A percentile compares a stretch with the other conserved stretches of the same genome.
phyloP scores from a whole-genome alignment of 37 sponge, comb jelly and placozoan species.

The Amphimedon queenslandica region DNA sequence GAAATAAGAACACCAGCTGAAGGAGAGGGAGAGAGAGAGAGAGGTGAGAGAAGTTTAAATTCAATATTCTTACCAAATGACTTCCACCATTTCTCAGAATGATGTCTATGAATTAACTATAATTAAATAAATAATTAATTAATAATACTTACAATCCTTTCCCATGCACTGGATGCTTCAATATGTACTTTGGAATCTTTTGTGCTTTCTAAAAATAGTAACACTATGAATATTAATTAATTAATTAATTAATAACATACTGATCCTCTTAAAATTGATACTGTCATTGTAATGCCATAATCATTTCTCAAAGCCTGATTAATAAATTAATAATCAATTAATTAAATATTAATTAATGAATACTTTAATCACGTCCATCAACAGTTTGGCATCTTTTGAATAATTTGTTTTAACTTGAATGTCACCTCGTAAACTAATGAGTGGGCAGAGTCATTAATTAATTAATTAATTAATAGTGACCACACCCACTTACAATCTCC shows the following conservation, averaged over 20 bases:
- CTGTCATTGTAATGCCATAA: constrained; percentile 14
- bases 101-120: constrained; percentile 1
- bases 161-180: background rate
- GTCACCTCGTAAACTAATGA: too few species aligned
- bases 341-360: too few species aligned
- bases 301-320: background rate
- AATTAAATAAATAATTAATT: background rate
- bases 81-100: constrained; percentile 42
- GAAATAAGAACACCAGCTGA: background rate
- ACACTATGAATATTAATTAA: background rate
- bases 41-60: background rate
- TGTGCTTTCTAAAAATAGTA: constrained; percentile 12
- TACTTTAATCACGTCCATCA: constrained; percentile 17
- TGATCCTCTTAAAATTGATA: constrained; percentile 35
- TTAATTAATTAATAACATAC: constrained; percentile 2
- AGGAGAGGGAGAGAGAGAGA: background rate
- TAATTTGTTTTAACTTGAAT: constrained; percentile 4
- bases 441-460: background rate
- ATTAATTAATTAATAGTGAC: background rate
- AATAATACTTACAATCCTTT: constrained; percentile 14
- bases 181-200: background rate
- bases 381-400: constrained; percentile 23
- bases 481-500: constrained; percentile 19
- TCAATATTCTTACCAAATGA: constrained; percentile 24
- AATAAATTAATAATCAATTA: too few species aligned